Evolutionary conservation across 1,140 invertebrate species (phyloP).

Genomic region (Saccostrea glomerata): DNA sequence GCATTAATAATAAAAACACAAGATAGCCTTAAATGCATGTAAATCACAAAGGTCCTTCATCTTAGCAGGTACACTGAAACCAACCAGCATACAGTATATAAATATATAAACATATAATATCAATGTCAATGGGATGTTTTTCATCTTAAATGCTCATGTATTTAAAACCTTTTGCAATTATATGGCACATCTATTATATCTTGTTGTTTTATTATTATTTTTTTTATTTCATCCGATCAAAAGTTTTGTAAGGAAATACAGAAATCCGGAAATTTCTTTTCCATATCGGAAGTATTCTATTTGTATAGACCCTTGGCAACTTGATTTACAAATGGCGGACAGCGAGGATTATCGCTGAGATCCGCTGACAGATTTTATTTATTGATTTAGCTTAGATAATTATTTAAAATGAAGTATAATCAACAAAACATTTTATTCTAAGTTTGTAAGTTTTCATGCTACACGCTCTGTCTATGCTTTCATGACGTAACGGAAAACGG

Average conservation of each 20-base stretch:
- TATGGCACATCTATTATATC: no score
- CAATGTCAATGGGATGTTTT: no score
- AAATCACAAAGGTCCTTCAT: no score
- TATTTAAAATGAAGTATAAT: background rate
- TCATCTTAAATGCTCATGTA: no score
- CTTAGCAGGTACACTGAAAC: no score
- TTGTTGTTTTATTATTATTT: no score
- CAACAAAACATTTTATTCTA: background rate
- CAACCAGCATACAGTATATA: no score
- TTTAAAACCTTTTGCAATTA: no score
- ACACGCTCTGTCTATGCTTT: background rate
- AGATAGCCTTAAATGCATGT: no score
- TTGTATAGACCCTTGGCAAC: conserved; percentile 23
- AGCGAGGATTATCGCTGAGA: background rate
- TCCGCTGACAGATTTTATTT: background rate
- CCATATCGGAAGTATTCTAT: background rate
- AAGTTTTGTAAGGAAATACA: background rate
- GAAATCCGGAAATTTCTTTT: conserved; percentile 14
- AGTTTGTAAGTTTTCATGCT: background rate
- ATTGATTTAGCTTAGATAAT: background rate
- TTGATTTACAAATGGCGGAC: conserved; percentile 33
- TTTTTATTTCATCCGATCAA: no score
- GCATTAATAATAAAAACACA: no score
- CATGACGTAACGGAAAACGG: background rate
- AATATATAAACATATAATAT: no score